A percentile compares a stretch with the other conserved stretches of the same genome.
phyloP scores from a whole-genome alignment of 1,140 invertebrate genomes.

The Lycorma delicatula region DNA sequence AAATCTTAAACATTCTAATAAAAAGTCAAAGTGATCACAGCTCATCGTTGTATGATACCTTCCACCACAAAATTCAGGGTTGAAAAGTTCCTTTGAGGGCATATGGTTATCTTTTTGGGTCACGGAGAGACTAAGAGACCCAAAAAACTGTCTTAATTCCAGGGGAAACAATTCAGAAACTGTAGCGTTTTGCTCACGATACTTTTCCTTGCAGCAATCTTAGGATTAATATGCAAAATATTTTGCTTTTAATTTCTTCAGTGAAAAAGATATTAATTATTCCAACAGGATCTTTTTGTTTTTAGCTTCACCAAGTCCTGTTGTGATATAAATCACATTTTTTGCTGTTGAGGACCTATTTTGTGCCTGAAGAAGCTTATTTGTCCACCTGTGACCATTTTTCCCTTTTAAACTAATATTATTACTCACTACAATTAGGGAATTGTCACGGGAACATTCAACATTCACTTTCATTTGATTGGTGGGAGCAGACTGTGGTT shows the following conservation, averaged over 20 bases:
- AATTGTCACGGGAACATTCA: too few relatives aligned
- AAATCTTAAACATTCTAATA: conserved; percentile 32
- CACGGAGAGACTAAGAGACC: conserved; percentile 22
- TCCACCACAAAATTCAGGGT: conserved; percentile 19
- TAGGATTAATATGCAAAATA: background rate
- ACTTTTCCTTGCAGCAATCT: background rate
- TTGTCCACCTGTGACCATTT: background rate
- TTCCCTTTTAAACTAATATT: background rate
- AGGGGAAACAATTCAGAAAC: background rate
- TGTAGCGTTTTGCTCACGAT: background rate
- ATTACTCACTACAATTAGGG: background rate
- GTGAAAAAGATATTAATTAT: background rate
- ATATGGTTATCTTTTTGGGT: conserved; percentile 28
- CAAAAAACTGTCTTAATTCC: conserved; percentile 20
- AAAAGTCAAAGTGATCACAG: conserved; percentile 31
- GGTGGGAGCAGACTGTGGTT: too few relatives aligned
- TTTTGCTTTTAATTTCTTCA: background rate
- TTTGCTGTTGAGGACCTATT: background rate
- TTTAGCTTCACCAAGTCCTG: background rate
- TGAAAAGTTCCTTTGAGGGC: conserved; percentile 23
- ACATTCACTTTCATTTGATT: too few relatives aligned
- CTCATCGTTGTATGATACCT: conserved; percentile 30
- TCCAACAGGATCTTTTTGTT: background rate
- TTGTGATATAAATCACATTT: background rate
- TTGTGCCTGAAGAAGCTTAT: background rate